phyloP scores from a whole-genome alignment of 1,140 invertebrate genomes.

The Drosophila baimaii region DNA sequence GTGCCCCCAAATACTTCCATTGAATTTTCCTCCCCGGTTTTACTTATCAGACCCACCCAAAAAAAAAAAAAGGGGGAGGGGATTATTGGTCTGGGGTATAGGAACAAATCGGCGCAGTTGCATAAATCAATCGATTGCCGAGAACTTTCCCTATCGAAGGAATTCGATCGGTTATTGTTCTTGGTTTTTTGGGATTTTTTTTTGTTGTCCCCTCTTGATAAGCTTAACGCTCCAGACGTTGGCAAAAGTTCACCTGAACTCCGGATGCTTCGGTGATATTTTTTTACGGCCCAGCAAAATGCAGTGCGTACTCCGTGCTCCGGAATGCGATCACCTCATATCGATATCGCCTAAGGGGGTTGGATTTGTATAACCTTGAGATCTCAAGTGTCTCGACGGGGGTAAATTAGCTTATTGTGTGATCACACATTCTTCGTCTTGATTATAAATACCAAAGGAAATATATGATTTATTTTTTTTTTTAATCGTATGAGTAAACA shows the following conservation, averaged over 20 bases:
- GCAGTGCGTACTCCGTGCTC: not conserved
- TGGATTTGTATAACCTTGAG: slow-evolving; percentile 12
- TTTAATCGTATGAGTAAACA: not conserved
- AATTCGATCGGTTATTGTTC: slow-evolving; percentile 29
- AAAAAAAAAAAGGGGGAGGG: slow-evolving; percentile 9
- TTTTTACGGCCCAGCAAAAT: not conserved
- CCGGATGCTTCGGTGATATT: slow-evolving; percentile 21
- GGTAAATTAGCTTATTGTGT: not conserved
- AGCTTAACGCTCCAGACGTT: slow-evolving; percentile 10
- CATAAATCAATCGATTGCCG: slow-evolving; percentile 35
- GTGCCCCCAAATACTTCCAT: not conserved
- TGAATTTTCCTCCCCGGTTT: not conserved
- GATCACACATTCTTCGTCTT: not conserved
- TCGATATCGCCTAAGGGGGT: not conserved
- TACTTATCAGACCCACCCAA: slow-evolving; percentile 19
- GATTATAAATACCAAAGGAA: not conserved
- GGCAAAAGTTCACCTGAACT: slow-evolving; percentile 21
- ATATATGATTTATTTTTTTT: not conserved
- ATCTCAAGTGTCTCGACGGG: slow-evolving; percentile 12
- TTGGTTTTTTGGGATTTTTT: slow-evolving; percentile 1
- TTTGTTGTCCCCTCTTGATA: slow-evolving; percentile 7
- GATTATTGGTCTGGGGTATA: not conserved
- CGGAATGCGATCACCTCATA: slow-evolving; percentile 12
- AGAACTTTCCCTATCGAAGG: slow-evolving; percentile 38
- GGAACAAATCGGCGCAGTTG: slow-evolving; percentile 8